Evolutionary conservation across 2,888 invertebrate genomes (phyloP).

Genomic region (Thumatha senex): DNA sequence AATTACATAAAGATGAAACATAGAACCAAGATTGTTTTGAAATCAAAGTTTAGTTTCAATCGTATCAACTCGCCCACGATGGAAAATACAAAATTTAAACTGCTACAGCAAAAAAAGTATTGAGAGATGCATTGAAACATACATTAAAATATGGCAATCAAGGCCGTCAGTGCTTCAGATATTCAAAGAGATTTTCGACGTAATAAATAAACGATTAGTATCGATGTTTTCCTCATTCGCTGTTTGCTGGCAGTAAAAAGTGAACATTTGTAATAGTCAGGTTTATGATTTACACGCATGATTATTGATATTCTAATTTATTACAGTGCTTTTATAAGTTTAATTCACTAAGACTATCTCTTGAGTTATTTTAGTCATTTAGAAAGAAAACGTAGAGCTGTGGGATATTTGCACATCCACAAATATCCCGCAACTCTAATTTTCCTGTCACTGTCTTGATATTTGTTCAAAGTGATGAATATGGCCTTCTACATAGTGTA

Average conservation of each 20-base stretch:
- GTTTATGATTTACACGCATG: slow-evolving; percentile 5
- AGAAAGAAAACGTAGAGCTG: too few relatives aligned
- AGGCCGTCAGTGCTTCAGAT: too few relatives aligned
- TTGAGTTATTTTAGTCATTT: too few relatives aligned
- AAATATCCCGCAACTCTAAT: too few relatives aligned
- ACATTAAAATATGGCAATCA: background rate
- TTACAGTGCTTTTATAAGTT: background rate
- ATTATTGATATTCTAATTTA: slow-evolving; percentile 3
- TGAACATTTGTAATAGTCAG: slow-evolving; percentile 7
- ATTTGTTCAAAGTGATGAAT: too few relatives aligned
- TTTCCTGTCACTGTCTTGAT: too few relatives aligned
- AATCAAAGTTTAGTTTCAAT: background rate
- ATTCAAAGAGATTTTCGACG: slow-evolving; percentile 1
- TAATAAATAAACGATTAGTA: slow-evolving; percentile 3
- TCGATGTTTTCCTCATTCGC: slow-evolving; percentile 3
- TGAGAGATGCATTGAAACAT: background rate
- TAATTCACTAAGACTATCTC: too few relatives aligned
- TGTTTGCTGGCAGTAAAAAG: slow-evolving; percentile 8
- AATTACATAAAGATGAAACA: too few relatives aligned
- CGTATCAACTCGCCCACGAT: background rate
- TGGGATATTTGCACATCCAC: too few relatives aligned
- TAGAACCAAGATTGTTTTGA: background rate
- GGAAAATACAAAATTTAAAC: too few relatives aligned
- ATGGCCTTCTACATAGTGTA: too few relatives aligned
- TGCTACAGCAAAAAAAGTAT: too few relatives aligned